Percentiles rank a stretch among this genome's conserved stretches.
Conservation (phyloP, 2,797 vertebrate genomes). For the Diplodus sargus region DNA sequence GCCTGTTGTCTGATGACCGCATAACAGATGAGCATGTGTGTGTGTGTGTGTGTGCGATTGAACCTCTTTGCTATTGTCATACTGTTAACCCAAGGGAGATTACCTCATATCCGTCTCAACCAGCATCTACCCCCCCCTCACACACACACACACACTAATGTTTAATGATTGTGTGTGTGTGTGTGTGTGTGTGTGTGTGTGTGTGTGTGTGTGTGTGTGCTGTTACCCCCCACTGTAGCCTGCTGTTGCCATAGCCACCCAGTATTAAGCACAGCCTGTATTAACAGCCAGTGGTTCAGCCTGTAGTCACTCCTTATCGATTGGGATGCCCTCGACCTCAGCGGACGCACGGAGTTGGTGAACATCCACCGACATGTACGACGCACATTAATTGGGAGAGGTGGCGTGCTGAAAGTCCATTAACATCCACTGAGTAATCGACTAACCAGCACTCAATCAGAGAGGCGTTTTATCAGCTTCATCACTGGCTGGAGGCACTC, state of each 20-base stretch:
- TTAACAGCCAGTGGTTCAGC: constrained; percentile 31
- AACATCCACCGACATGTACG: constrained; percentile 21
- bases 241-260: constrained; percentile 62
- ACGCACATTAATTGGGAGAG: constrained; percentile 29
- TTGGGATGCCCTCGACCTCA: constrained; percentile 55
- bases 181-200: background rate
- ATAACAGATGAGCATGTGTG: constrained; percentile 61
- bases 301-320: constrained; percentile 59
- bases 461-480: constrained; percentile 23
- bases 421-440: constrained; percentile 44
- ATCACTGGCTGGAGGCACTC: constrained; percentile 6
- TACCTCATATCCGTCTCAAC: constrained; percentile 79
- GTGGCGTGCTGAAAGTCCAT: constrained; percentile 49
- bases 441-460: constrained; percentile 32
- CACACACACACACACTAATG: constrained; percentile 40
- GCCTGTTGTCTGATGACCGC: constrained; percentile 68
- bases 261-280: constrained; percentile 48
- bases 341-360: constrained; percentile 31
- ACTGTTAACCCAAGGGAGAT: constrained; percentile 80
- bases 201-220: constrained; percentile 5
- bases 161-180: constrained; percentile 29
- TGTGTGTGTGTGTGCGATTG: constrained; percentile 55
- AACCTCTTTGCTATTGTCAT: constrained; percentile 71
- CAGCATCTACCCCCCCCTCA: constrained; percentile 41
- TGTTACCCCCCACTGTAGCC: constrained; percentile 25